Percentiles rank a stretch among this genome's conserved stretches.
Evolutionary conservation across 2,113 vertebrate species (phyloP).

Genomic region (Aplodontia rufa): DNA sequence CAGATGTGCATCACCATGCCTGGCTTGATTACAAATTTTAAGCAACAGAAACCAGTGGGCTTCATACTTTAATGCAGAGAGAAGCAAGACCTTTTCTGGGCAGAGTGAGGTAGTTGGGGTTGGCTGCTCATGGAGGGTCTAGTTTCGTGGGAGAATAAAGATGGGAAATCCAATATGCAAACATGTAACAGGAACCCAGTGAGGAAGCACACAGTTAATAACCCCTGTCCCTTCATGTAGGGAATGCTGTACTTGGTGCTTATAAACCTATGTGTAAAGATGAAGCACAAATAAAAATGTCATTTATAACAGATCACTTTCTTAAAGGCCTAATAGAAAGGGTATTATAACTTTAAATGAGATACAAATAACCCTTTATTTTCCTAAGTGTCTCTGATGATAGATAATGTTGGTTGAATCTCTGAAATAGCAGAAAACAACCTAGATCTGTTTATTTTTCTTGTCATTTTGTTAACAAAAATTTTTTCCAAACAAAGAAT

Average conservation of each 20-base stretch:
- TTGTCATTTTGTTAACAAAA: conserved; percentile 21
- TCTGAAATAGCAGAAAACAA: conserved; percentile 38
- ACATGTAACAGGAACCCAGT: conserved; percentile 53
- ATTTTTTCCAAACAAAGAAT: not conserved
- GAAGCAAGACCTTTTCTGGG: not conserved
- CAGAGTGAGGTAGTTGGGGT: not conserved
- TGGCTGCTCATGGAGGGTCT: not conserved
- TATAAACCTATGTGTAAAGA: conserved; percentile 1
- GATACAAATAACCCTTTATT: conserved; percentile 12
- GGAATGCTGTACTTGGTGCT: not conserved
- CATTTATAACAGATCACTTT: conserved; percentile 18
- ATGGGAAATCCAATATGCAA: conserved; percentile 40
- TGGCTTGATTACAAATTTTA: conserved; percentile 30
- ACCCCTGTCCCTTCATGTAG: not conserved
- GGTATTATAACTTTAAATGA: not conserved
- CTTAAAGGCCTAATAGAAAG: conserved; percentile 12
- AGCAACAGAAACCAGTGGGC: not conserved
- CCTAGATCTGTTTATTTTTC: conserved; percentile 35
- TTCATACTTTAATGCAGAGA: conserved; percentile 19
- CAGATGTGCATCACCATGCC: too few species aligned
- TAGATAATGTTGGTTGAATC: not conserved
- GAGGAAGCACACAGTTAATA: conserved; percentile 6
- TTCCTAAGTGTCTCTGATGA: not conserved
- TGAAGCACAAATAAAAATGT: conserved; percentile 22
- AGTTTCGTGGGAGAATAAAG: conserved; percentile 40